These are phyloP conservation scores for Nyleta sp. DNA, from an alignment of 2,888 invertebrate species.

Conservation along the genomic window DNA sequence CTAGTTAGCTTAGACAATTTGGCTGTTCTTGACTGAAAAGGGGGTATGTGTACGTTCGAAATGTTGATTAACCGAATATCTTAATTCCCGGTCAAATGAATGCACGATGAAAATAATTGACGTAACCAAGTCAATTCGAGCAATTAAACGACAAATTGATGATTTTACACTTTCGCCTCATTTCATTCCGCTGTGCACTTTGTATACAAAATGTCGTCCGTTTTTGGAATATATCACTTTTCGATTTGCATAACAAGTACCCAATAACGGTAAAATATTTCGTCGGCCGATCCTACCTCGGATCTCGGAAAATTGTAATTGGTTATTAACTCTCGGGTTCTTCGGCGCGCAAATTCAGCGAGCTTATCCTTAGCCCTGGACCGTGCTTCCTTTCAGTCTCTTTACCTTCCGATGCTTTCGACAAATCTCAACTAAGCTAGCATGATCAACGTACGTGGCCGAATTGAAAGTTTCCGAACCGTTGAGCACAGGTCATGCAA, in stretches of 20 bases:
- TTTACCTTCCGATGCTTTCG: slow-evolving; percentile 56
- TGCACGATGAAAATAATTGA: no score
- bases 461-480: slow-evolving; percentile 64
- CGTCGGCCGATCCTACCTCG: slow-evolving; percentile 25
- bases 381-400: slow-evolving; percentile 48
- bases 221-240: slow-evolving; percentile 40
- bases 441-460: slow-evolving; percentile 63
- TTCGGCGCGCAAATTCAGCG: slow-evolving; percentile 57
- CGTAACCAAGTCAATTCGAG: no score
- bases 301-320: slow-evolving; percentile 74
- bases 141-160: no score
- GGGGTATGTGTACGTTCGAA: no score
- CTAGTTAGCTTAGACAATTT: no score
- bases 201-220: not conserved
- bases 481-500: slow-evolving; percentile 62
- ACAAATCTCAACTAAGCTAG: slow-evolving; percentile 65
- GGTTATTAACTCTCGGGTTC: slow-evolving; percentile 73
- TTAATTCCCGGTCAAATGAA: no score
- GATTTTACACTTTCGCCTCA: no score
- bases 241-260: slow-evolving; percentile 76
- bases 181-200: no score
- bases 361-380: slow-evolving; percentile 55
- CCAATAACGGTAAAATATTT: slow-evolving; percentile 70
- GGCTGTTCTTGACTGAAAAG: no score
- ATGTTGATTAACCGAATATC: no score